phyloP scores from a whole-genome alignment of 2,113 vertebrate genomes.

The Mesitornis unicolor region DNA sequence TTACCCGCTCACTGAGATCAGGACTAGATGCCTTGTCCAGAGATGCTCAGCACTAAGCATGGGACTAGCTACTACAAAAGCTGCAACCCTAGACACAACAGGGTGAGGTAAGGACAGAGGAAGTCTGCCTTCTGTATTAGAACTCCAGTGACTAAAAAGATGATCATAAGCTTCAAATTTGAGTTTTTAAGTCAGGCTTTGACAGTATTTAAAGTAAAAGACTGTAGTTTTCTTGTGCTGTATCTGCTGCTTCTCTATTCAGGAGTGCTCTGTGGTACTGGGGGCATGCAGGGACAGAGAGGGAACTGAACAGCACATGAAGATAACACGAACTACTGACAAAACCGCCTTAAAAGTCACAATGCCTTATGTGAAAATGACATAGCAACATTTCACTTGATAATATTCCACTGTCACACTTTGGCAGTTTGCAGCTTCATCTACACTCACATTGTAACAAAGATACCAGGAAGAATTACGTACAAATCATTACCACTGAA shows the following conservation, averaged over 20 bases:
- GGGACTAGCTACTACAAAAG: constrained; percentile 35
- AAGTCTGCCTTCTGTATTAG: background rate
- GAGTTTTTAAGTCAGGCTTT: background rate
- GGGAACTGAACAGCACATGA: background rate
- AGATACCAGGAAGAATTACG: background rate
- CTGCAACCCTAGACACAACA: constrained; percentile 53
- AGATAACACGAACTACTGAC: background rate
- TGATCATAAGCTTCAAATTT: background rate
- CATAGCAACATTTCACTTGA: background rate
- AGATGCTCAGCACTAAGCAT: constrained; percentile 14
- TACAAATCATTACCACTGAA: background rate
- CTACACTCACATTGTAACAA: background rate
- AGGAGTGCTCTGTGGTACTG: background rate
- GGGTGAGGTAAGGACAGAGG: constrained; percentile 47
- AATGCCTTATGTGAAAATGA: background rate
- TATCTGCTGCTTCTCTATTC: background rate
- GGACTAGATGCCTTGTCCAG: background rate
- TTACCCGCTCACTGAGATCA: background rate
- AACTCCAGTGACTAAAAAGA: background rate
- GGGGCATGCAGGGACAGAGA: constrained; percentile 9
- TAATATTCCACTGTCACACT: background rate
- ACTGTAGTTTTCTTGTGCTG: background rate
- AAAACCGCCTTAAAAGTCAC: constrained; percentile 13
- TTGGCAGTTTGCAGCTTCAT: background rate
- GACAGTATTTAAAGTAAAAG: background rate